phyloP scores from a whole-genome alignment of 2,888 invertebrate species.

The Caenorhabditis sp. region DNA sequence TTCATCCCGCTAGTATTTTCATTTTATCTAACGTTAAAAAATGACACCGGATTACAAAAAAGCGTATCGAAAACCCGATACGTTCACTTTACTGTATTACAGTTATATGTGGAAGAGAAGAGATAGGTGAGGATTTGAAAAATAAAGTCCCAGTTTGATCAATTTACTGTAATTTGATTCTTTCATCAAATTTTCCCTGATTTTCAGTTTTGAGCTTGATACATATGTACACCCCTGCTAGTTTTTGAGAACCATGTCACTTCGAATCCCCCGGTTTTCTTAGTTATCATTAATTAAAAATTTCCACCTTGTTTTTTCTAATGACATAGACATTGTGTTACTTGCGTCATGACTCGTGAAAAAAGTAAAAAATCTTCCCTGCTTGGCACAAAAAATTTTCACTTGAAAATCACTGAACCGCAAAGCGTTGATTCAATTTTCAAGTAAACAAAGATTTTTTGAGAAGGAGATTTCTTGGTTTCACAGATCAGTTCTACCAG shows the following conservation, averaged over 20 bases:
- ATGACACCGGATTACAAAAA: slow-evolving; percentile 59
- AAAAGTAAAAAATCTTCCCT: not conserved
- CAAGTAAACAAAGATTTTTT: slow-evolving; percentile 38
- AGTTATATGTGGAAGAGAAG: slow-evolving; percentile 81
- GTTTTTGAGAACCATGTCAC: too few species aligned
- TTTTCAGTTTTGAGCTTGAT: too few species aligned
- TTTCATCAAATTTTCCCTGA: too few species aligned
- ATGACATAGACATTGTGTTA: not conserved
- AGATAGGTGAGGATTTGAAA: slow-evolving; percentile 81
- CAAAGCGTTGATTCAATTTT: slow-evolving; percentile 33
- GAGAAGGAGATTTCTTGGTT: slow-evolving; percentile 12
- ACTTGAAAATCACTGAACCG: slow-evolving; percentile 44
- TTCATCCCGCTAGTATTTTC: slow-evolving; percentile 5
- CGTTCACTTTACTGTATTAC: slow-evolving; percentile 79
- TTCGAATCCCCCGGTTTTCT: too few species aligned
- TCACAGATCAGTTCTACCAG: not conserved
- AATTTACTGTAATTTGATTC: too few species aligned
- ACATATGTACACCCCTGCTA: too few species aligned
- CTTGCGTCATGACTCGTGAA: not conserved
- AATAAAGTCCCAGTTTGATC: too few species aligned
- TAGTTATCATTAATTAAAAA: too few species aligned
- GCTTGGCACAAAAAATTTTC: slow-evolving; percentile 8
- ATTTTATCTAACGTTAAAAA: not conserved
- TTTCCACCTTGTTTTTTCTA: too few species aligned
- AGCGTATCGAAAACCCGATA: slow-evolving; percentile 77